Evolutionary conservation across 64 coral and sea anemone species (phyloP), one percentile per base, ranked within the genome.

Genomic region (Montipora sp.): DNA sequence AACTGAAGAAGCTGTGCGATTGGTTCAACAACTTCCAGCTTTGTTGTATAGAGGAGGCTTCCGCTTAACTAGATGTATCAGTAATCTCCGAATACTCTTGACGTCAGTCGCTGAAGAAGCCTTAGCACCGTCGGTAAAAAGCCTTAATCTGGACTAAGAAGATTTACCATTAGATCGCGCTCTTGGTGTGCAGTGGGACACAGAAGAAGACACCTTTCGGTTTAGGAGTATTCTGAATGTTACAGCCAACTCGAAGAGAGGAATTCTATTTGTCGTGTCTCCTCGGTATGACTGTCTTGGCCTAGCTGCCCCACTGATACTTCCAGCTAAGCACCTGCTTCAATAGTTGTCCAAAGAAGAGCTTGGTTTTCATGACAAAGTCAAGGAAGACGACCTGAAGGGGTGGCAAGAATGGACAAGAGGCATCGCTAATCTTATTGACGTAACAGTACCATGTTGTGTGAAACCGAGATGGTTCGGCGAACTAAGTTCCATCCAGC

Each of bases 101-200:
- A 46, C 83, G 90, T 23, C 23, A 23, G 23, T 23, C 19, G 81
- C 72, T 48, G 71, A 10, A n/a, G 45, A 66, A 18, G 60, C 75
- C 19, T n/a, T 81, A 78, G 81, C 90, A 15, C 83, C 83, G 23
- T 71, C 48, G 21, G 77, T 80, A 4, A 23, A 23, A 23, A 23
- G 23, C 23, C 16, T 87, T 12, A 51, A 93, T 50, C 14, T 87
- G 10, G 70, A 77, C 22, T 48, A 7, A 20, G 55, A 67, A 57
- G 48, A 47, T 16, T 45, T 87, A 4, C 90, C 72, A 0, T 11
- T 87, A 44, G 81, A 92, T 47, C 74, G 51, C 75, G 45, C 90
- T 9, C 51, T 79, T 14, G 83, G 83, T 48, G 70, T 87, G 4
- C 23, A 87, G 21, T 93, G 91, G 91, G n/a, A 74, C 6, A 63